A percentile compares a stretch with the other conserved stretches of the same genome.
Conservation (phyloP, 2,888 invertebrate genomes). For the Heliconius hortense region DNA sequence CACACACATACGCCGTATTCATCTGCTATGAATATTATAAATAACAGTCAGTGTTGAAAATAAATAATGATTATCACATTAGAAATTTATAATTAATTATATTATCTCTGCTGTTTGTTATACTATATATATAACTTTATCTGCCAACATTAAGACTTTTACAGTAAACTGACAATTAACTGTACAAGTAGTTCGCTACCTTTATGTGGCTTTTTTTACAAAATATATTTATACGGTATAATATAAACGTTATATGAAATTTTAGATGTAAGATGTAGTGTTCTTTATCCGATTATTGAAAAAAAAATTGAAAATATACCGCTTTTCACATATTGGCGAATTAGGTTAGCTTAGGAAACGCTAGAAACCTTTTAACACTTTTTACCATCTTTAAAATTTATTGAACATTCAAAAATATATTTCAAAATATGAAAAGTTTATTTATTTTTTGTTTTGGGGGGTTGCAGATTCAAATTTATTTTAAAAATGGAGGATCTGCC, state of each 20-base stretch:
- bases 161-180: conserved; percentile 12
- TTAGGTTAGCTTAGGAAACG: conserved; percentile 74
- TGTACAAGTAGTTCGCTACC: conserved; percentile 67
- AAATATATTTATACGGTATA: conserved; percentile 57
- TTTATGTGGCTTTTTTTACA: conserved; percentile 75
- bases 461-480: neutral
- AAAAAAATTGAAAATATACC: conserved; percentile 47
- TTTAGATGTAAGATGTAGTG: conserved; percentile 64
- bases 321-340: conserved; percentile 55
- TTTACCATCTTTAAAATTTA: conserved; percentile 31
- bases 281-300: conserved; percentile 32
- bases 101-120: too few species aligned
- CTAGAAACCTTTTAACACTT: conserved; percentile 61
- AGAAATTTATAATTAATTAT: too few species aligned
- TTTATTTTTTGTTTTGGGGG: conserved; percentile 8
- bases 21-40: too few species aligned
- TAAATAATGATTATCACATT: too few species aligned
- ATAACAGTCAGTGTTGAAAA: too few species aligned
- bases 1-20: too few species aligned
- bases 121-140: too few species aligned
- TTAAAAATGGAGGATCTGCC: neutral
- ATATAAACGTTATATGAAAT: conserved; percentile 38
- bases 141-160: neutral
- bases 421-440: conserved; percentile 39
- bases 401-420: conserved; percentile 31